Evolutionary conservation across 2,113 vertebrate species (phyloP).

Genomic region (Anarrhichthys ocellatus): DNA sequence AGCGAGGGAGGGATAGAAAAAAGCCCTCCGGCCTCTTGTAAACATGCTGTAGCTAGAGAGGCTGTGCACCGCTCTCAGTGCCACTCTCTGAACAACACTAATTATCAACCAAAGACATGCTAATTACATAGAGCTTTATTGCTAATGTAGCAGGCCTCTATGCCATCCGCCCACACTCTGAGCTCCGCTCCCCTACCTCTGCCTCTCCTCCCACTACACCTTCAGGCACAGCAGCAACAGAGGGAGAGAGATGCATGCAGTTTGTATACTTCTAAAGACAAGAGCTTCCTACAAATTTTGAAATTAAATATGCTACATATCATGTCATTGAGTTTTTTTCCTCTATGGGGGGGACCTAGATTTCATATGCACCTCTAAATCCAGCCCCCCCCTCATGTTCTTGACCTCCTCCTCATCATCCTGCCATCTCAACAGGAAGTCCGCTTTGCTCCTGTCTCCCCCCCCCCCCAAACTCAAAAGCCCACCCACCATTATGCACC

Average conservation of each 20-base stretch:
- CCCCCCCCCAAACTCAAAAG: constrained; percentile 41
- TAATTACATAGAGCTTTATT: constrained; percentile 91
- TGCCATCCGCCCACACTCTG: constrained; percentile 84
- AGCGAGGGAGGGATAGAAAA: constrained; percentile 48
- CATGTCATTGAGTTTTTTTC: constrained; percentile 11
- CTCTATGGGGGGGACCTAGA: constrained; percentile 3
- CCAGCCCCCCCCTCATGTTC: constrained; percentile 15
- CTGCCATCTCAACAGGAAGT: constrained; percentile 75
- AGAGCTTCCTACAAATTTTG: constrained; percentile 40
- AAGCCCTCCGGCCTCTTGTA: constrained; percentile 81
- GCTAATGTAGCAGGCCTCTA: constrained; percentile 88
- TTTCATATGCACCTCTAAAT: constrained; percentile 31
- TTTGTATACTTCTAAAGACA: constrained; percentile 51
- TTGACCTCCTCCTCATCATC: constrained; percentile 58
- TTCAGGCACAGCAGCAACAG: constrained; percentile 78
- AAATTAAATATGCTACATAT: constrained; percentile 49
- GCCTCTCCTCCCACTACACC: constrained; percentile 85
- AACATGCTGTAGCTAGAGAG: constrained; percentile 83
- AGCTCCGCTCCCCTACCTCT: constrained; percentile 85
- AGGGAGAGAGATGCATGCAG: constrained; percentile 59
- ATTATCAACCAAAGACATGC: constrained; percentile 92
- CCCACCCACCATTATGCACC: constrained; percentile 66
- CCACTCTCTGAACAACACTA: constrained; percentile 87
- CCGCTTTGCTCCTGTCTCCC: constrained; percentile 65
- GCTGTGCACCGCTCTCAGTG: constrained; percentile 81